Evolutionary conservation across 1,140 invertebrate species (phyloP), one percentile per base, ranked within the genome.

Genomic region (Rhagoletis zephyria): DNA sequence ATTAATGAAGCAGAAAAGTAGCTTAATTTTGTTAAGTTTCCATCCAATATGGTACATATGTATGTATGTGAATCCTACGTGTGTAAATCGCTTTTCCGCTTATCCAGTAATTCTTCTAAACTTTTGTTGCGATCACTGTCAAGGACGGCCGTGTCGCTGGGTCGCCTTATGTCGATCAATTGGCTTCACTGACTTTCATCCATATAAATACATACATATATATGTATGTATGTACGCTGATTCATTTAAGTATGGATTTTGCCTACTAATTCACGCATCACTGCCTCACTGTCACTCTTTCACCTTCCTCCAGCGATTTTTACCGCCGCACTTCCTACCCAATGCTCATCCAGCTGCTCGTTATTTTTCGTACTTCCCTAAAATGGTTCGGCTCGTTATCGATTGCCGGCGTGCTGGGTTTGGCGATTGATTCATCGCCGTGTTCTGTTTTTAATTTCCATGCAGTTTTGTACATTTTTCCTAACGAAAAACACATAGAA

Each of bases 331-430:
- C 51, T 56, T 0, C 61, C 61, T 74, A 16, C 70, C 14, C 70
- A 2, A 16, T 4, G 12, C 0, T 74, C 42, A 74, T 74, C 3
- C 67, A 30, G 5, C 6, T 67, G 64, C n/a, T 56, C 51, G 51
- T 56, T 56, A 19, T 30, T 30, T 67, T 10, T 67, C 70, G 45
- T 48, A 74, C 45, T 74, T 74, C 45, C 70, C 70, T 74, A 74
- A 74, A 74, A 74, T 74, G 70, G 70, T 74, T 45, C 70, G 70
- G 70, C 45, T 74, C 70, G 70, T 74, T 42, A 74, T 16, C 45
- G 45, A 74, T 51, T 74, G 70, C 70, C 16, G 70, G 12, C 30
- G 16, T 74, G 70, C 40, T 48, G 70, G 70, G 70, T 42, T 74
- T 42, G 70, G 12, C 70, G 45, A 74, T 74, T 74, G 48, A 74